phyloP scores from a whole-genome alignment of 2,888 invertebrate species.

The Tenodera sinensis region DNA sequence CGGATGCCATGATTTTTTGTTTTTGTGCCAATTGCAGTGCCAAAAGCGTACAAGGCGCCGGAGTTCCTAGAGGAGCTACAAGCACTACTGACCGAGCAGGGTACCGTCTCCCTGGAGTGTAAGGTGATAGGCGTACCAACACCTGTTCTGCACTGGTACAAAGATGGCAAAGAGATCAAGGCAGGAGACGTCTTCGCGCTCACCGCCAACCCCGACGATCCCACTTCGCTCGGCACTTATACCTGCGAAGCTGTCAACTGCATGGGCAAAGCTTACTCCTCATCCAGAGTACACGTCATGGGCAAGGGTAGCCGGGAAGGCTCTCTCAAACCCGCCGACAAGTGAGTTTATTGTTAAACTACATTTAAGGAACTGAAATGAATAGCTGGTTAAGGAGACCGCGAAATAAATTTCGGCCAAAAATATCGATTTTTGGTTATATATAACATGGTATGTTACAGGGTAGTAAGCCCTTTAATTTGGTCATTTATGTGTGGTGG shows the following conservation, averaged over 20 bases:
- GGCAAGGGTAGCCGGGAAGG: conserved; percentile 69
- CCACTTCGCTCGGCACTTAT: conserved; percentile 81
- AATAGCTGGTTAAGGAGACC: no score
- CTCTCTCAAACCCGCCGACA: conserved; percentile 63
- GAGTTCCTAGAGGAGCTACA: conserved; percentile 82
- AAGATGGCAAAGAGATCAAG: conserved; percentile 83
- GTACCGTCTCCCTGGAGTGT: conserved; percentile 86
- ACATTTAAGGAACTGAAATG: no score
- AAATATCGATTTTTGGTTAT: no score
- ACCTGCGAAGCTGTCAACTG: conserved; percentile 86
- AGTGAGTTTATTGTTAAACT: conserved; percentile 44
- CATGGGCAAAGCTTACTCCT: conserved; percentile 80
- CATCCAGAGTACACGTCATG: conserved; percentile 78
- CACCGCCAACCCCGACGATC: conserved; percentile 78
- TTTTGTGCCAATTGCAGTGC: conserved; percentile 51
- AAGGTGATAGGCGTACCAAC: conserved; percentile 90
- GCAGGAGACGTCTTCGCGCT: conserved; percentile 87
- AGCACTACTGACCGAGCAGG: conserved; percentile 79
- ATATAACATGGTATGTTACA: no score
- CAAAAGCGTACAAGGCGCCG: conserved; percentile 83
- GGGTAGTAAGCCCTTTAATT: no score
- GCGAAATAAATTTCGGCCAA: no score
- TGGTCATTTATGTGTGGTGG: no score
- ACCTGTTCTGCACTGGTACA: conserved; percentile 65
- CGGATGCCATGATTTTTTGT: not conserved